Base-by-base conservation (phyloP, 2,113 vertebrate species). In the Crypturellus undulatus region DNA sequence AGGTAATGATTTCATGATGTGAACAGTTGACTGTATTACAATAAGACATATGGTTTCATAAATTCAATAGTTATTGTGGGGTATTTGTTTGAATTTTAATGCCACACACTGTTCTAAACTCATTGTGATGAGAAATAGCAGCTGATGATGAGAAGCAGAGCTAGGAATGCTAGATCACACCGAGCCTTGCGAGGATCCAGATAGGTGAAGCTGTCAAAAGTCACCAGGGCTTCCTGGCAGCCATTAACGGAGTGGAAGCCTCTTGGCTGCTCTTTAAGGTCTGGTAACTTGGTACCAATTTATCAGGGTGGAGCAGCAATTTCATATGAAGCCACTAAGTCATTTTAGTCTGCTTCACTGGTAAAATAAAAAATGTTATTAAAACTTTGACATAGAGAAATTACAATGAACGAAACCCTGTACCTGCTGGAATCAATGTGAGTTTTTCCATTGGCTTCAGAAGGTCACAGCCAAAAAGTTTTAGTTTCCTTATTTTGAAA, bases 1-100 rank as follows among this genome's bases (percentile, higher is more conserved):
- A 97, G 94, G 87, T 97, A 98, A 97, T 96, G 96, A 87, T 94
- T 98, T 97, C 94, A 96, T 94, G 84, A 96, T 97, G 96, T 96
- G 72, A 86, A 79, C 65, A 94, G 87, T 65, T 96, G 91, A 92
- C 89, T 94, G 95, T 77, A 67, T 96, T 97, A 96, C 79, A 87
- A 70, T 89, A 94, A 96, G 90, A 93, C 93, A 97, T 94, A 96
- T 95, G 96, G 95, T 97, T 98, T 97, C 69, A 90, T 95, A 96
- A 96, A 96, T 81, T 93, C 54, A 88, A 18, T 89, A 81, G 75
- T 94, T 89, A 96, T 90, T 81, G 77, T 95, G 90, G 80, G 69
- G 75, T 90, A 89, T 93, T 95, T 96, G 60, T 94, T 96, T 82
- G 95, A 78, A 95, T 8, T 32, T 88, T 96, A 93, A 91, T 94